Evolutionary conservation across 2,113 vertebrate genomes (phyloP).

Genomic region (Siphamia tubifer): DNA sequence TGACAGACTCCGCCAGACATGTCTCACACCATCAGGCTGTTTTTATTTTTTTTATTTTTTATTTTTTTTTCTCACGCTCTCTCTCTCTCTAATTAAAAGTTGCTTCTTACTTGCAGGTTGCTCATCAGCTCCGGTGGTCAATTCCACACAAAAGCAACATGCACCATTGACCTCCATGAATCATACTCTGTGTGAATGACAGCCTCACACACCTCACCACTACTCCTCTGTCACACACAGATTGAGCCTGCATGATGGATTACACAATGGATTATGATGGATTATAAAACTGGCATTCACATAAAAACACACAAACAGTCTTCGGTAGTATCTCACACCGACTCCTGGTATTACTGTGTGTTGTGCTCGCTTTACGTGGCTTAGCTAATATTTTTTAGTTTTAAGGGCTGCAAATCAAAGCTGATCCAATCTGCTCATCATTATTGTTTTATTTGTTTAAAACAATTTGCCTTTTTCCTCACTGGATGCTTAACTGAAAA

Average conservation of each 20-base stretch:
- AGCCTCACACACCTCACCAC: slow-evolving; percentile 16
- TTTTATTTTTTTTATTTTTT: neutral
- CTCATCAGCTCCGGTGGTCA: slow-evolving; percentile 8
- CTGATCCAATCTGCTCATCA: slow-evolving; percentile 5
- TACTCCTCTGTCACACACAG: slow-evolving; percentile 47
- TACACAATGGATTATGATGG: slow-evolving; percentile 62
- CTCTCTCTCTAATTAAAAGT: slow-evolving; percentile 2
- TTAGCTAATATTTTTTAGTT: slow-evolving; percentile 13
- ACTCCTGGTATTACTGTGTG: neutral
- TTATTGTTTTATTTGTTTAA: slow-evolving; percentile 11
- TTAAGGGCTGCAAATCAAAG: neutral
- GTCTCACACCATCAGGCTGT: neutral
- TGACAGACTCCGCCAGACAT: neutral
- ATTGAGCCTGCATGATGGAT: slow-evolving; percentile 57
- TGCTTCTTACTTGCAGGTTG: slow-evolving; percentile 3
- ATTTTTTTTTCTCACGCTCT: too few relatives aligned
- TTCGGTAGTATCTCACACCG: slow-evolving; percentile 8
- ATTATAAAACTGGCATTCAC: slow-evolving; percentile 40
- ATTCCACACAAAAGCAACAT: slow-evolving; percentile 25
- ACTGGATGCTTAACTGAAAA: slow-evolving; percentile 6
- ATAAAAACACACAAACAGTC: slow-evolving; percentile 18
- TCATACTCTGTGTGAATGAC: slow-evolving; percentile 42
- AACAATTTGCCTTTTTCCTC: slow-evolving; percentile 1
- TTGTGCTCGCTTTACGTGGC: neutral
- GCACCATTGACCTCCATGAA: slow-evolving; percentile 46